Percentiles rank a stretch among this genome's conserved stretches.
phyloP scores from a whole-genome alignment of 1,140 invertebrate species.

The Meloidogyne floridensis region DNA sequence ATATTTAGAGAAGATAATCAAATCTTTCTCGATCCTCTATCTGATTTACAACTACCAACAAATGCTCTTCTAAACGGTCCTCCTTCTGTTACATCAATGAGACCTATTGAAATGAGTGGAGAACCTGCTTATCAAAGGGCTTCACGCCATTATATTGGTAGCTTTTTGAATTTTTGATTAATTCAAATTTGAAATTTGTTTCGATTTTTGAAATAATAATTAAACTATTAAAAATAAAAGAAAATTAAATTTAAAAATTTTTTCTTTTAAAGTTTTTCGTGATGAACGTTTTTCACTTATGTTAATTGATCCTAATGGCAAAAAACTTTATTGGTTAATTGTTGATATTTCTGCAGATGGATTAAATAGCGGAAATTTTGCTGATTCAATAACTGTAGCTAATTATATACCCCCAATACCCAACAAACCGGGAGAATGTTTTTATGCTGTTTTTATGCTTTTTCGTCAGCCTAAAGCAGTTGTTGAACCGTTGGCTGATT shows the following conservation, averaged over 20 bases:
- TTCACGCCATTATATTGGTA: conserved; percentile 57
- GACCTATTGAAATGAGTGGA: conserved; percentile 37
- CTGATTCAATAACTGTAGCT: conserved; percentile 42
- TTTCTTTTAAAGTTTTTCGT: conserved; percentile 41
- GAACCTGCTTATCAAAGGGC: conserved; percentile 54
- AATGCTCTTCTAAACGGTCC: conserved; percentile 31
- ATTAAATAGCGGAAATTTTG: conserved; percentile 43
- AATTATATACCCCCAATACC: conserved; percentile 51
- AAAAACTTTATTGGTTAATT: conserved; percentile 57
- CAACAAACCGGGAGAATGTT: conserved; percentile 34
- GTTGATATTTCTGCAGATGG: conserved; percentile 54
- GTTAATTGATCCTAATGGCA: conserved; percentile 50
- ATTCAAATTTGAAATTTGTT: conserved; percentile 27
- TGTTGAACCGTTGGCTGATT: conserved; percentile 47
- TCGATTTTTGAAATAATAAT: no score
- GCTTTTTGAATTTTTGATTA: conserved; percentile 16
- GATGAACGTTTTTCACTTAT: conserved; percentile 60
- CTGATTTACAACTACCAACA: conserved; percentile 47
- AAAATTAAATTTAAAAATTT: no score
- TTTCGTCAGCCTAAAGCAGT: conserved; percentile 47
- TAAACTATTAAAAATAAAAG: no score
- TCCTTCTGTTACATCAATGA: conserved; percentile 53
- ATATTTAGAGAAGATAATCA: conserved; percentile 38
- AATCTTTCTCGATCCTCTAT: conserved; percentile 55
- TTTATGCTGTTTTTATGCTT: conserved; percentile 51